Base-by-base conservation (phyloP, 2,113 vertebrate genomes). In the Polypterus bichir region DNA sequence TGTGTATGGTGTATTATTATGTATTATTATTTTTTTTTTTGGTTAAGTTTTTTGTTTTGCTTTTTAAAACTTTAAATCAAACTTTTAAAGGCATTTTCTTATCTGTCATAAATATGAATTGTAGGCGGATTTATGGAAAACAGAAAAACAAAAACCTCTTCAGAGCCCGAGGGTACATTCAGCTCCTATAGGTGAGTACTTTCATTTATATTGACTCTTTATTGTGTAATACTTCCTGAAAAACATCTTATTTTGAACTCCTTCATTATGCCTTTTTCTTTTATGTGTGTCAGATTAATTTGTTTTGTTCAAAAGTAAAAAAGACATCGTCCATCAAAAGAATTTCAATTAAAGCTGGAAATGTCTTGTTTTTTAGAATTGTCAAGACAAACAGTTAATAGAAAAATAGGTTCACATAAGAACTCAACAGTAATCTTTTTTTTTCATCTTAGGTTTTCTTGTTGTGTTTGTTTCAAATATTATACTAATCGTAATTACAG, bases 111-210 rank as follows among this genome's bases (percentile, higher is more conserved):
- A 4, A 58, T 45, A 45, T 58, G 7, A 58, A 58, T 49, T 69
- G 47, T 68, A 88, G 86, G 76, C 67, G 66, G 74, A 70, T 78
- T 81, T 64, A 79, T 71, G 75, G 76, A 81, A 74, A 86, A 85
- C 70, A 83, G 84, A 82, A 79, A 74, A 67, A 54, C 65, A 66
- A 74, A 65, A 4, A 58, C 27, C 56, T 44, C 44, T 54, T 69
- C 79, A 64, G 73, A 82, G 57, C 76, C 81, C 49, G 83, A 83
- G 65, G 75, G 84, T 66, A 88, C 83, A 60, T 87, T 88, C 74
- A 71, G 81, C 75, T 86, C 85, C 11, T 88, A 88, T 74, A 89
- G 80, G 86, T 88, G 76, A 10, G 73, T 69, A 48, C 56, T 54
- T 46, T 10, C 11, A 44, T 46, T 53, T 62, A 9, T 46, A 47